These are phyloP conservation scores for Neolamprologus variostigma DNA, from an alignment of 2,113 vertebrate species.

Conservation along the genomic window DNA sequence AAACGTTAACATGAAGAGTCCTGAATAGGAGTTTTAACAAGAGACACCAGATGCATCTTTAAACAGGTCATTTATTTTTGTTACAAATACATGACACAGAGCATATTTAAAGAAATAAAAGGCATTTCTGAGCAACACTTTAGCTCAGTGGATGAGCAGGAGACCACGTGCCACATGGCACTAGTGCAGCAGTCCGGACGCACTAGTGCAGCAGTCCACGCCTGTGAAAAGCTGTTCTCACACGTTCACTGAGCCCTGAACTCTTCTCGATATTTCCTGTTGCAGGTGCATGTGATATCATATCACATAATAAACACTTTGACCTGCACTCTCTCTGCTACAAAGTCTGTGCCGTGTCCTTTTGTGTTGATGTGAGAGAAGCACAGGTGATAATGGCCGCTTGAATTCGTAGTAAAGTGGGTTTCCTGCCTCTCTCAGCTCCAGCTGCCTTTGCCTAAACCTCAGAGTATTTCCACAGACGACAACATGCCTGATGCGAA, in stretches of 20 bases:
- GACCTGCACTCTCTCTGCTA: background rate
- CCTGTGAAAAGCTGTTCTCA: background rate
- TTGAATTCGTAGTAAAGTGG: background rate
- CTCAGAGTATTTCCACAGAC: background rate
- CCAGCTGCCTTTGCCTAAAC: background rate
- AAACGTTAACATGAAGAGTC: background rate
- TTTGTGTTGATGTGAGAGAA: background rate
- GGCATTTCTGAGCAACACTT: background rate
- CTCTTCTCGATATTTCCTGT: background rate
- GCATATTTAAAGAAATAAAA: background rate
- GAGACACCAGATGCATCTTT: background rate
- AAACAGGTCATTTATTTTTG: background rate
- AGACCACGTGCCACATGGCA: background rate
- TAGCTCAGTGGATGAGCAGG: background rate
- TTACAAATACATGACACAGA: accelerated
- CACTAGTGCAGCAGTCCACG: background rate
- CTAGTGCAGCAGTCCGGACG: background rate
- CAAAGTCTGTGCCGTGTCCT: background rate
- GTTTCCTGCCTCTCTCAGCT: background rate
- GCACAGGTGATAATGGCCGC: background rate
- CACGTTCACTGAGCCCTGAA: background rate
- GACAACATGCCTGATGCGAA: background rate
- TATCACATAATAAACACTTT: background rate
- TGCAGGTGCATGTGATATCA: accelerated
- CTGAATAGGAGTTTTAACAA: background rate